Percentiles rank a stretch among this genome's conserved stretches.
phyloP scores from a whole-genome alignment of 2,888 invertebrate species.

The Terebella lapidaria region DNA sequence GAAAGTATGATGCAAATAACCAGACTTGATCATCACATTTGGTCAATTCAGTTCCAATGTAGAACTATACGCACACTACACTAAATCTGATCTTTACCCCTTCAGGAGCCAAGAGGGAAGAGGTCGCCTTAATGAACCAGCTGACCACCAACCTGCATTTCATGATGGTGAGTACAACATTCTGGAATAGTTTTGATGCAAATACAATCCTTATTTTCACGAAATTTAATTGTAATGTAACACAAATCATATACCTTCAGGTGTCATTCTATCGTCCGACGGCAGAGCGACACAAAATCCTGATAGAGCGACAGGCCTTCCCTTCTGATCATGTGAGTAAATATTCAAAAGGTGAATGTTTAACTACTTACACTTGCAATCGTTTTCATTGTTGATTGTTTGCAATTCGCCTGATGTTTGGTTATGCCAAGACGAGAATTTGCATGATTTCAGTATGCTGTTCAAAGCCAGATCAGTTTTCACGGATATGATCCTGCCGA shows the following conservation, averaged over 20 bases:
- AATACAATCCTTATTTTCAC: no score
- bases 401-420: neutral
- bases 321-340: slow-evolving; percentile 57
- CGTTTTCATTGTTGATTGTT: no score
- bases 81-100: no score
- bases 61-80: no score
- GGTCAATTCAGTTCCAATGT: no score
- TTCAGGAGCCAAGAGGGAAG: neutral
- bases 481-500: slow-evolving; percentile 55
- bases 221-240: no score
- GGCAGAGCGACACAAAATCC: slow-evolving; percentile 55
- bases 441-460: slow-evolving; percentile 53
- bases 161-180: neutral
- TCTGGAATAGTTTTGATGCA: no score
- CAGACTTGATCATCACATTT: no score
- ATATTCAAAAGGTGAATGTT: no score
- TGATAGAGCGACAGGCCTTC: slow-evolving; percentile 59
- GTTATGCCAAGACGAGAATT: neutral
- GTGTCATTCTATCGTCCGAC: slow-evolving; percentile 60
- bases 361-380: no score
- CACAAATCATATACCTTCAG: slow-evolving; percentile 34
- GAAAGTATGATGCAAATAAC: no score
- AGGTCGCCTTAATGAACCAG: neutral
- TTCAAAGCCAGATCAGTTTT: slow-evolving; percentile 57
- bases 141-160: neutral